phyloP scores from a whole-genome alignment of 2,113 vertebrate genomes.

The Pogonocichla stellata region DNA sequence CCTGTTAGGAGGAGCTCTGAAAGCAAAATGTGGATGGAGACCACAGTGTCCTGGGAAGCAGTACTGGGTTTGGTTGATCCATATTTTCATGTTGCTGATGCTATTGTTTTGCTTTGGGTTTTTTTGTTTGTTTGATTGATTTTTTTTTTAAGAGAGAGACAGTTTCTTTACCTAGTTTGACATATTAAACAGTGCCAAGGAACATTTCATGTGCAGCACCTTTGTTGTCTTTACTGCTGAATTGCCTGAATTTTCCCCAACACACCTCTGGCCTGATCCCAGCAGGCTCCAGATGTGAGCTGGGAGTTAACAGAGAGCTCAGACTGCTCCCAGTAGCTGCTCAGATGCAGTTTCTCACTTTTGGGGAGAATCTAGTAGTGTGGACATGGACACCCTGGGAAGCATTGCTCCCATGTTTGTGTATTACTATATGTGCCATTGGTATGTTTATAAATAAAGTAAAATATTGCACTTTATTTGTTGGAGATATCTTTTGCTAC shows the following conservation, averaged over 20 bases:
- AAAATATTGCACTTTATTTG: background rate
- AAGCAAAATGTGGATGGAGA: background rate
- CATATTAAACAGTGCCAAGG: background rate
- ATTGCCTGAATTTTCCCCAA: background rate
- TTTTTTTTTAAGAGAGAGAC: background rate
- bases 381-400: background rate
- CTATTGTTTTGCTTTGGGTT: background rate
- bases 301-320: background rate
- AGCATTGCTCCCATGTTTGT: background rate
- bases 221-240: background rate
- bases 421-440: accelerated
- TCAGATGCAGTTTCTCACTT: background rate
- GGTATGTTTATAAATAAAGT: background rate
- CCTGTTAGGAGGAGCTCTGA: background rate
- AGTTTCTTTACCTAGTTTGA: background rate
- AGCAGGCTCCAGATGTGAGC: background rate
- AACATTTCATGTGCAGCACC: background rate
- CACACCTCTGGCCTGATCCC: background rate
- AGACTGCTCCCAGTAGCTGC: background rate
- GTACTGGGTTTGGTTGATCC: background rate
- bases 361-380: background rate
- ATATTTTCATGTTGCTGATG: background rate
- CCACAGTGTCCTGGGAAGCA: background rate
- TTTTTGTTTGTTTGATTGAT: background rate
- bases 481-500: background rate